A percentile compares a stretch with the other conserved stretches of the same genome.
phyloP scores from a whole-genome alignment of 2,797 vertebrate species.

The Botia kubotai region DNA sequence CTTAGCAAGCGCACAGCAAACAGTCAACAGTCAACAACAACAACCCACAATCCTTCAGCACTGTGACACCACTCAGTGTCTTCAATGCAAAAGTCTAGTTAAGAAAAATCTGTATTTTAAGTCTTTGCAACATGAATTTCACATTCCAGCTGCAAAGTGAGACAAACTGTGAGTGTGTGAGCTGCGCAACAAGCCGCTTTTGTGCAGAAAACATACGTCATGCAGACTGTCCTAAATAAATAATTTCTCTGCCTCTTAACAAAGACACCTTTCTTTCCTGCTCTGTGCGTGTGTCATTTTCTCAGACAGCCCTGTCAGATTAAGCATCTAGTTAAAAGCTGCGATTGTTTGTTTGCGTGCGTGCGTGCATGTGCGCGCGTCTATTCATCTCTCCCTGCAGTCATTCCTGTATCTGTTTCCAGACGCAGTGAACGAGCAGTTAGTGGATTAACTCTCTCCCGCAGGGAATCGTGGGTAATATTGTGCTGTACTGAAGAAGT shows the following conservation, averaged over 20 bases:
- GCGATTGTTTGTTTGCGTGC: conserved; percentile 14
- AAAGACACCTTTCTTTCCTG: conserved; percentile 38
- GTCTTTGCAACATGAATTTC: neutral
- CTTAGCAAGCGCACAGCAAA: neutral
- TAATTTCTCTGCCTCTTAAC: conserved; percentile 22
- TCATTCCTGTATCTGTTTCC: conserved; percentile 36
- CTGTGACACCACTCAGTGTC: neutral
- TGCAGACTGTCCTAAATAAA: neutral
- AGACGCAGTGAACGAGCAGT: conserved; percentile 33
- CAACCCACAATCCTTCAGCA: neutral
- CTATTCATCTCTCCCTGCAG: conserved; percentile 6
- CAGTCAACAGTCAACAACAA: no score
- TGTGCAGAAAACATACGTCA: neutral
- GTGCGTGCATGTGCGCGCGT: neutral
- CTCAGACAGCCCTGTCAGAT: conserved; percentile 47
- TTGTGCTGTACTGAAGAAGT: conserved; percentile 14
- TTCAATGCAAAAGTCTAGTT: neutral
- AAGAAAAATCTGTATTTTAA: neutral
- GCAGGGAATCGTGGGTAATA: conserved; percentile 35
- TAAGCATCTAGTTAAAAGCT: conserved; percentile 49
- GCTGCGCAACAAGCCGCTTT: neutral
- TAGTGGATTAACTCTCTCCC: conserved; percentile 39
- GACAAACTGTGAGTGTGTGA: neutral
- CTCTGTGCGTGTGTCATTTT: conserved; percentile 46
- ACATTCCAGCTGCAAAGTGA: conserved; percentile 1